Conservation (phyloP, 2,797 vertebrate species). For the Microchirus variegatus region DNA sequence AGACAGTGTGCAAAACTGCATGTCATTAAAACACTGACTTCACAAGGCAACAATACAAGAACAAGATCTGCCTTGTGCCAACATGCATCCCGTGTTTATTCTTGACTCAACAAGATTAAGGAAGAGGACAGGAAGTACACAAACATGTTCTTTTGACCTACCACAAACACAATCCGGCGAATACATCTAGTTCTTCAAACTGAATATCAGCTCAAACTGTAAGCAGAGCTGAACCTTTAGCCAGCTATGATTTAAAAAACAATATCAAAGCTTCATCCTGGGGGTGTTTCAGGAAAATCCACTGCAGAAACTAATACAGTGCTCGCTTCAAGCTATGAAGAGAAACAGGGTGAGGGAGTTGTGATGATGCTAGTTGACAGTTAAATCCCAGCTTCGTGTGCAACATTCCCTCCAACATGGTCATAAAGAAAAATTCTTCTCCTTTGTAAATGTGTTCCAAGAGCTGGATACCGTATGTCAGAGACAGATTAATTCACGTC, state of each 20-base stretch:
- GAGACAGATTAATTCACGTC: slow-evolving; percentile 76
- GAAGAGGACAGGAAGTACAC: slow-evolving; percentile 62
- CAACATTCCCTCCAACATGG: slow-evolving; percentile 56
- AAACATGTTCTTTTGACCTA: slow-evolving; percentile 58
- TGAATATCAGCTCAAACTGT: slow-evolving; percentile 42
- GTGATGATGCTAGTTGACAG: slow-evolving; percentile 59
- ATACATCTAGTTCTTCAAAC: slow-evolving; percentile 18
- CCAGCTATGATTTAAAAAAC: slow-evolving; percentile 49
- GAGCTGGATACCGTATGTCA: slow-evolving; percentile 57
- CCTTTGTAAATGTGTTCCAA: slow-evolving; percentile 50
- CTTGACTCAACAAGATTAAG: slow-evolving; percentile 33
- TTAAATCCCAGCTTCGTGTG: slow-evolving; percentile 63
- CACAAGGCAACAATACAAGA: slow-evolving; percentile 12
- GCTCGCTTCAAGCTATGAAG: slow-evolving; percentile 38
- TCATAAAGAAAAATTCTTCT: slow-evolving; percentile 37
- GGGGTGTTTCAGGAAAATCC: slow-evolving; percentile 45
- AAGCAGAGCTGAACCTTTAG: slow-evolving; percentile 42
- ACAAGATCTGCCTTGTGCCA: slow-evolving; percentile 30
- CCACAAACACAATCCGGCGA: slow-evolving; percentile 25
- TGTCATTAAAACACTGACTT: slow-evolving; percentile 27
- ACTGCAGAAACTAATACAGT: slow-evolving; percentile 46
- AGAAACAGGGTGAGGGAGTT: slow-evolving; percentile 42
- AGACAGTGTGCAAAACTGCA: slow-evolving; percentile 63
- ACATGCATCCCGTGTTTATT: slow-evolving; percentile 50
- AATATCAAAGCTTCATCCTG: slow-evolving; percentile 56